Evolutionary conservation across 2,113 vertebrate species (phyloP).

Genomic region (Theropithecus gelada): DNA sequence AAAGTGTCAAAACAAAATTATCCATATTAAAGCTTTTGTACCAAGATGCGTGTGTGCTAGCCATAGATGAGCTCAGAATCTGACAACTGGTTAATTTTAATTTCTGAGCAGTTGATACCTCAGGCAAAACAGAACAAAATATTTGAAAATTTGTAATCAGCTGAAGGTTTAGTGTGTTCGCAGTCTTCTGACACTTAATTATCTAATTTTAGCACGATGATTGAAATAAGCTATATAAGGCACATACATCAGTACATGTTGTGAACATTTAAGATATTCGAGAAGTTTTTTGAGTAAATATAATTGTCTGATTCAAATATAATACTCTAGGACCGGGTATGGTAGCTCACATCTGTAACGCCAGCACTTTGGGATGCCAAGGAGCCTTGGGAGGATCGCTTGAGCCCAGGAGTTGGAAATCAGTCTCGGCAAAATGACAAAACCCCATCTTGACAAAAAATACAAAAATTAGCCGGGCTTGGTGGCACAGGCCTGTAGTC

Average conservation of each 20-base stretch:
- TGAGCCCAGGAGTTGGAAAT: no score
- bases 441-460: no score
- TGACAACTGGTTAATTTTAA: conserved; percentile 61
- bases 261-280: neutral
- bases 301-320: neutral
- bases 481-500: no score
- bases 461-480: no score
- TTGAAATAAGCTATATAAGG: neutral
- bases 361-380: no score
- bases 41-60: neutral
- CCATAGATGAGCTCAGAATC: neutral
- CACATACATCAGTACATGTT: neutral
- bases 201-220: neutral
- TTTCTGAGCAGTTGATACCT: conserved; percentile 47
- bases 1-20: conserved; percentile 58
- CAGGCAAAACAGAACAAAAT: conserved; percentile 40
- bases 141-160: conserved; percentile 31
- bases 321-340: neutral
- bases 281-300: neutral
- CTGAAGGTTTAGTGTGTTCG: neutral
- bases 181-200: conserved; percentile 26
- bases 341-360: no score
- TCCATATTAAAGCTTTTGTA: conserved; percentile 7
- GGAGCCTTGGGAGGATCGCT: no score
- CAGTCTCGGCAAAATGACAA: no score